Percentiles rank a stretch among this genome's conserved stretches.
Conservation (phyloP, 2,888 invertebrate genomes). For the Cheilosia grossa region DNA sequence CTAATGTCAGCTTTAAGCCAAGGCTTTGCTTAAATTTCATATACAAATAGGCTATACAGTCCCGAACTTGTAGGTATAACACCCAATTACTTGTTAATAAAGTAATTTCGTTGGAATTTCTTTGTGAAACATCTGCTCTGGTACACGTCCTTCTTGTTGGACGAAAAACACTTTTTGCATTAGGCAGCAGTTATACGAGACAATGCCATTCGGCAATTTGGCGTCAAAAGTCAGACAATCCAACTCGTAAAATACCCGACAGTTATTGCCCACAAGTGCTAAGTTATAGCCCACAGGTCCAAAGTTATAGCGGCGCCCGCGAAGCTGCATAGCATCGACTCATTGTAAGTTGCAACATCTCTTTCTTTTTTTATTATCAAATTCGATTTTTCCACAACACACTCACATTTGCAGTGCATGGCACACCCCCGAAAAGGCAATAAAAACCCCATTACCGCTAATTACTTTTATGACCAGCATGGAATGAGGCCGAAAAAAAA, state of each 20-base stretch:
- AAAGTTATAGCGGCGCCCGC: neutral
- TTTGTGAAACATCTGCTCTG: neutral
- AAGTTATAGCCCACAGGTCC: slow-evolving; percentile 7
- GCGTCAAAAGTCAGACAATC: slow-evolving; percentile 27
- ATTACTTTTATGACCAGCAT: slow-evolving; percentile 50
- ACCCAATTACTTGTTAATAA: neutral
- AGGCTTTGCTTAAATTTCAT: no score
- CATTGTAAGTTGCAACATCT: slow-evolving; percentile 6
- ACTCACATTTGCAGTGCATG: slow-evolving; percentile 3
- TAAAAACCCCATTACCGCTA: slow-evolving; percentile 55
- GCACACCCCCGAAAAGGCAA: slow-evolving; percentile 40
- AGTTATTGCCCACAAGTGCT: slow-evolving; percentile 13
- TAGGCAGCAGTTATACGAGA: slow-evolving; percentile 19
- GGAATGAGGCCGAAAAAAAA: slow-evolving; percentile 27
- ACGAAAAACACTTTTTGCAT: neutral
- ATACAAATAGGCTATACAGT: no score
- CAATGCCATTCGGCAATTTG: slow-evolving; percentile 32
- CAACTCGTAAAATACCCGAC: neutral
- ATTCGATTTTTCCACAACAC: neutral
- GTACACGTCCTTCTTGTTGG: neutral
- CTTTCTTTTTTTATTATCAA: neutral
- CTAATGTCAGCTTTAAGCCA: no score
- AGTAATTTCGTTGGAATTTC: neutral
- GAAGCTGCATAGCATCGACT: neutral
- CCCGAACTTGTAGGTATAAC: no score